These are phyloP conservation scores for Eurystomus gularis DNA, from an alignment of 2,113 vertebrate species.

Conservation along the genomic window DNA sequence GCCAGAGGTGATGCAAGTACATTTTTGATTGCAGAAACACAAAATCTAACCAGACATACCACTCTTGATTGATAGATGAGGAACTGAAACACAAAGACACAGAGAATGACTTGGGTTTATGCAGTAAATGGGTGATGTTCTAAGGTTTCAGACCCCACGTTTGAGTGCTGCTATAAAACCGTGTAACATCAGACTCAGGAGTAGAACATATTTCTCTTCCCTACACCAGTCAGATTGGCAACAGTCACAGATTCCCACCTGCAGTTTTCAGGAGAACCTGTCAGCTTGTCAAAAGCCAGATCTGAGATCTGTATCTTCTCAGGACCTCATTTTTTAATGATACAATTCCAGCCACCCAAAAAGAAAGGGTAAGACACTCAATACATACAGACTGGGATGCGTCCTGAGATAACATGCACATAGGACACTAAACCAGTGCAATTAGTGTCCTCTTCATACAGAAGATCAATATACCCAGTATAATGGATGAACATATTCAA, in stretches of 20 bases:
- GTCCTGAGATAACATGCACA: not conserved
- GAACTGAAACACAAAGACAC: not conserved
- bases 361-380: not conserved
- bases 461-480: not conserved
- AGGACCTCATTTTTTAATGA: not conserved
- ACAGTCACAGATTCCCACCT: not conserved
- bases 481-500: not conserved
- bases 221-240: not conserved
- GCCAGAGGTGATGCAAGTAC: fast-evolving
- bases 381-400: not conserved
- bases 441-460: not conserved
- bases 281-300: not conserved
- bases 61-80: not conserved
- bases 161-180: not conserved
- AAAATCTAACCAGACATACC: not conserved
- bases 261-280: not conserved
- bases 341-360: not conserved
- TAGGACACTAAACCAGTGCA: not conserved
- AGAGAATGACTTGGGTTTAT: not conserved
- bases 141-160: not conserved
- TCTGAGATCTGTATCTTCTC: not conserved
- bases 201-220: not conserved
- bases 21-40: not conserved
- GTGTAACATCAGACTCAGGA: not conserved
- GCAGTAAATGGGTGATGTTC: not conserved